A percentile compares a stretch with the other conserved stretches of the same genome.
Conservation (phyloP, 2,113 vertebrate genomes). For the Fregata magnificens region DNA sequence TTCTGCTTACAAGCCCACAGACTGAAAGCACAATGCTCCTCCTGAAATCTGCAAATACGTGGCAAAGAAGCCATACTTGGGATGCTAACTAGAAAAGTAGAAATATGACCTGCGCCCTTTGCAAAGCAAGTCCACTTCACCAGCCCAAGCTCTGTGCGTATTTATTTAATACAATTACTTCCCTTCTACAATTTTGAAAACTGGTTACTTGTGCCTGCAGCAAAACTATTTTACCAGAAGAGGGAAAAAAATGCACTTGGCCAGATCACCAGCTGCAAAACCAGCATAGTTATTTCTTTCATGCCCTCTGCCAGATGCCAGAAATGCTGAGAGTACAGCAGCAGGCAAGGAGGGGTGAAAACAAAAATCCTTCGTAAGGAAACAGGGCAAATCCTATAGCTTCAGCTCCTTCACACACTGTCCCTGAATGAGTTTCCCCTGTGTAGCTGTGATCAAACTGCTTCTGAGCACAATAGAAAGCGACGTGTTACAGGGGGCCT, state of each 20-base stretch:
- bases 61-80: not conserved
- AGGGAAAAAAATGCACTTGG: not conserved
- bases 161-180: not conserved
- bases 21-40: not conserved
- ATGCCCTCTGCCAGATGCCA: not conserved
- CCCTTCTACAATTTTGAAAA: not conserved
- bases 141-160: not conserved
- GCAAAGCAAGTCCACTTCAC: not conserved
- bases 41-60: not conserved
- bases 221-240: not conserved
- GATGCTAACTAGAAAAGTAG: not conserved
- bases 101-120: not conserved
- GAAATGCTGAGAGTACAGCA: not conserved
- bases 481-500: too few species aligned
- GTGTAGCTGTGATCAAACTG: not conserved
- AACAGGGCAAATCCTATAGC: not conserved
- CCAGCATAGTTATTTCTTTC: not conserved
- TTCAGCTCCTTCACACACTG: not conserved
- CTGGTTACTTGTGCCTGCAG: not conserved
- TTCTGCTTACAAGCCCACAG: not conserved
- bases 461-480: not conserved
- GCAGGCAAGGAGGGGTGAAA: not conserved
- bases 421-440: not conserved
- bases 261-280: not conserved
- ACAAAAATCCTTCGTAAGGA: not conserved